Base-by-base conservation (phyloP, 2,113 vertebrate species). In the Emydocephalus ijimae region DNA sequence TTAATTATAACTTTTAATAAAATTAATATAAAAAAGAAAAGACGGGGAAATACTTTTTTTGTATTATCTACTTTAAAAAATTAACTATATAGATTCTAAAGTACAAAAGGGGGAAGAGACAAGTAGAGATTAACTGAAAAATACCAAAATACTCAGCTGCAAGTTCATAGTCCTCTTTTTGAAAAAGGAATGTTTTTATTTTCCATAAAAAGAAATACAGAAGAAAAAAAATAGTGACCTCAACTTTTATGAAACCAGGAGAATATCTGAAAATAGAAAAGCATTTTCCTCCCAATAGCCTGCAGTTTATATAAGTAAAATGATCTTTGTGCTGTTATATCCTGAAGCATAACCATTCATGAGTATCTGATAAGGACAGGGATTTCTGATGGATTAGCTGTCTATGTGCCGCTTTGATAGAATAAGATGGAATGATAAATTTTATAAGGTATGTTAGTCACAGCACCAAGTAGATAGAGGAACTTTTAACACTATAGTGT, bases 301-400 rank as follows among this genome's bases (percentile, higher is more conserved):
- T 94, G 92, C 91, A 96, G 95, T 97, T 96, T 95, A 95, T 92
- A 94, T 96, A 94, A 91, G 92, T 94, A 96, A 96, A 92, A 94
- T 93, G 94, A 95, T 96, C 95, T 93, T 96, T 95, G 95, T 89
- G 87, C 91, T 95, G 93, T 95, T 95, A 96, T 57, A 95, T 45
- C 92, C 92, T 87, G 95, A 43, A 94, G 94, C 94, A 91, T 94
- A 95, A 95, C 93, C 93, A 95, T 96, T 96, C 95, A 74, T 92
- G 92, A 96, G 95, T 90, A 90, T 95, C 95, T 96, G 96, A 97
- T 96, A 96, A 96, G 94, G 92, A 95, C 96, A 93, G 87, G 96
- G 96, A 96, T 96, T 97, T 96, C 95, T 96, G 94, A 96, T 96
- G 96, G 96, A 97, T 97, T 96, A 96, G 95, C 94, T 92, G 96